phyloP scores from a whole-genome alignment of 2,113 vertebrate species.

The Rhinolophus ferrumequinum region DNA sequence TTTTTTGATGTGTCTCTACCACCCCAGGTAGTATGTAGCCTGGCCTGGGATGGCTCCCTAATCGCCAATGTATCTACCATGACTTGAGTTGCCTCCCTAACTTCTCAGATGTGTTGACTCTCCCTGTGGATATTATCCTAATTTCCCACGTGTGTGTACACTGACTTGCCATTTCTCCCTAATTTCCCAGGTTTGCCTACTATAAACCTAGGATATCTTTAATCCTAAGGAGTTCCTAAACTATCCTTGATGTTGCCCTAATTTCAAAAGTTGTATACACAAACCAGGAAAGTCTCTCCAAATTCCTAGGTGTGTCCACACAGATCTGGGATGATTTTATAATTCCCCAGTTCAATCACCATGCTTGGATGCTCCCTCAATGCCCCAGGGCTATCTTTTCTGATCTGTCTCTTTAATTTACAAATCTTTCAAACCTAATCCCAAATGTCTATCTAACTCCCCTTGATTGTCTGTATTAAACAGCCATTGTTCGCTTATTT shows the following conservation, averaged over 20 bases:
- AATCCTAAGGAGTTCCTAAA: neutral
- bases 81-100: neutral
- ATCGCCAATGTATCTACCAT: neutral
- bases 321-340: neutral
- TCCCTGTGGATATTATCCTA: neutral
- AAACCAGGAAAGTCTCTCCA: neutral
- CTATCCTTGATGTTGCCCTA: neutral
- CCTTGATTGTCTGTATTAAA: neutral
- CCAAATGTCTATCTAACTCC: neutral
- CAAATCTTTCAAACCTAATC: neutral
- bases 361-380: neutral
- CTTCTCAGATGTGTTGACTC: neutral
- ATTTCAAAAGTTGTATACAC: neutral
- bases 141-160: neutral
- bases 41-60: neutral
- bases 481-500: neutral
- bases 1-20: neutral
- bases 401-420: neutral
- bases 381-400: neutral
- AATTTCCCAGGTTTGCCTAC: neutral
- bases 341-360: neutral
- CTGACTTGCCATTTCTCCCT: neutral
- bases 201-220: neutral
- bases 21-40: too few relatives aligned
- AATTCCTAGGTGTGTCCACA: neutral